phyloP scores from a whole-genome alignment of 2,797 vertebrate species.

The Lophotriccus pileatus region DNA sequence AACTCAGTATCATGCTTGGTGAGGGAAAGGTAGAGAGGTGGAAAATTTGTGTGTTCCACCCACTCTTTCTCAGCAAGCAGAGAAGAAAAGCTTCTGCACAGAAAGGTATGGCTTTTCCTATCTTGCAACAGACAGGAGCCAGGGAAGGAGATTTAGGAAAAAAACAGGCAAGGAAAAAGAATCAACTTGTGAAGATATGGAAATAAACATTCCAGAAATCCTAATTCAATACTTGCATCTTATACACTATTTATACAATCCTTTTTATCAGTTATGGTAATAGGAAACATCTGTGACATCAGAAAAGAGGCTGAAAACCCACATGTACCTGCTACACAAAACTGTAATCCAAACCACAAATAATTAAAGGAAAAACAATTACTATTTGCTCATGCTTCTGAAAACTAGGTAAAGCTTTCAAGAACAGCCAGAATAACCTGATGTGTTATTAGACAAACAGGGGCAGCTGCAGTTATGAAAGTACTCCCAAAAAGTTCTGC shows the following conservation, averaged over 20 bases:
- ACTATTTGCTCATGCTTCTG: neutral
- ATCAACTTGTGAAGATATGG: neutral
- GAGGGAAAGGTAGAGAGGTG: neutral
- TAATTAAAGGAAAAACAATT: neutral
- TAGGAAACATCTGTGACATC: neutral
- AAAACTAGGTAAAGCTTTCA: neutral
- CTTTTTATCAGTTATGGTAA: neutral
- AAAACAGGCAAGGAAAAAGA: neutral
- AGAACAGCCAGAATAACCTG: neutral
- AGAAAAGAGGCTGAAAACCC: neutral
- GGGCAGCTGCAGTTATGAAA: neutral
- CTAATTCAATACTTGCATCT: neutral
- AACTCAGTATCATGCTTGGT: neutral
- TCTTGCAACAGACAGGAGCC: neutral
- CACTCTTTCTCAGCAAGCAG: neutral
- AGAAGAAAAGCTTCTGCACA: neutral
- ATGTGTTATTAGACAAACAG: neutral
- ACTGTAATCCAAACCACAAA: neutral
- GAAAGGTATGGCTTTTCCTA: neutral
- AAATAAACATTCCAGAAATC: neutral
- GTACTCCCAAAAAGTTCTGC: neutral
- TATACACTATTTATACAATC: neutral
- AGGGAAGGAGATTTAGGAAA: neutral
- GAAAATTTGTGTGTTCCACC: neutral
- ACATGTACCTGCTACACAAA: neutral